phyloP scores from a whole-genome alignment of 2,888 invertebrate genomes.

The Ethmia dodecea region DNA sequence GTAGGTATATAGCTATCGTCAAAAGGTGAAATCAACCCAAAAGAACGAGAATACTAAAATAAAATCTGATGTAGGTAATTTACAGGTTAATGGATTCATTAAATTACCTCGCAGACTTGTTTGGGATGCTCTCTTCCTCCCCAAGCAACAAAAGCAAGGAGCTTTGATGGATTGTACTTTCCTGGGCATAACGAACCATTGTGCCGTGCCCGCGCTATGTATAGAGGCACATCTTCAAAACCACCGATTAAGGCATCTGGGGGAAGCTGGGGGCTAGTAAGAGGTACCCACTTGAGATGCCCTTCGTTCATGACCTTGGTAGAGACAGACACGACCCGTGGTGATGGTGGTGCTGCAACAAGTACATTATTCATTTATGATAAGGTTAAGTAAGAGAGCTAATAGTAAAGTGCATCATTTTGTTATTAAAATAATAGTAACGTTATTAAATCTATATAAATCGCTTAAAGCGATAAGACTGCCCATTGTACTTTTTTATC shows the following conservation, averaged over 20 bases:
- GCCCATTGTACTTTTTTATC: neutral
- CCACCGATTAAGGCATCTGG: slow-evolving; percentile 83
- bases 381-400: neutral
- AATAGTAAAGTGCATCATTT: slow-evolving; percentile 1
- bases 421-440: neutral
- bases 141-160: slow-evolving; percentile 85
- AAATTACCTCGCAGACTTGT: slow-evolving; percentile 81
- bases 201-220: slow-evolving; percentile 83
- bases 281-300: slow-evolving; percentile 79
- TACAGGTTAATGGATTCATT: too few species aligned
- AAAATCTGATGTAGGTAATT: too few species aligned
- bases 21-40: too few species aligned
- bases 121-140: slow-evolving; percentile 85
- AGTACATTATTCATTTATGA: neutral
- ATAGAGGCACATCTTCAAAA: slow-evolving; percentile 80
- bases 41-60: too few species aligned
- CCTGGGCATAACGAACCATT: slow-evolving; percentile 88
- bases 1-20: too few species aligned
- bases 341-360: slow-evolving; percentile 32
- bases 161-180: slow-evolving; percentile 84
- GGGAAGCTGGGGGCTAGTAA: slow-evolving; percentile 79
- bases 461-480: neutral
- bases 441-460: neutral
- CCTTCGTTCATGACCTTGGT: slow-evolving; percentile 39
- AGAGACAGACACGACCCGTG: slow-evolving; percentile 17